Base-by-base conservation (phyloP, 2,797 vertebrate genomes). In the Crenichthys baileyi region DNA sequence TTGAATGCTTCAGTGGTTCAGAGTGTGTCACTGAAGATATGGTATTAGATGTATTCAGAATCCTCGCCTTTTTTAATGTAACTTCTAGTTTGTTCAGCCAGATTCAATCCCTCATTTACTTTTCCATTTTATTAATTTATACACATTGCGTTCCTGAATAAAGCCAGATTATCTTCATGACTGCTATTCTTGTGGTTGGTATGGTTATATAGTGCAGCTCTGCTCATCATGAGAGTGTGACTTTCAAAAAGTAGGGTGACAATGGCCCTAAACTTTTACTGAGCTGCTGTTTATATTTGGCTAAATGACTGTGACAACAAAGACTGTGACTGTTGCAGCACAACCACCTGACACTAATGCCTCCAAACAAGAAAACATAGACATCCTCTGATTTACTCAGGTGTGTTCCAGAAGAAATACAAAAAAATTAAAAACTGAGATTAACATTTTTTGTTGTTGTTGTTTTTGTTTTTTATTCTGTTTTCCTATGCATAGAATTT, bases 221-320 rank as follows among this genome's bases (percentile, higher is more conserved):
- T 89, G 84, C 87, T 93, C 86, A 67, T 91, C 92, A 84, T 9
- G 82, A 77, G 44, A 5, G 90, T 92, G 92, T 88, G 87, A 94
- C 72, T 93, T 93, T 92, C 81, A 91, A 31, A 89, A 78, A 92
- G 93, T 87, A 87, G 87, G 86, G 80, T 81, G 89, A 92, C 86
- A 85, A 90, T 86, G 87, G 91, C 86, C 79, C 88, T 91, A 82
- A 68, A 83, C 80, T 94, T 67, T 93, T 89, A 92, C 75, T 82
- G 88, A 87, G 56, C 91, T 72, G 29, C 89, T 92, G 90, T 93
- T 93, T 93, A 77, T 89, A 90, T 94, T 93, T 94, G 92, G 87
- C 85, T 89, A 81, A 92, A 93, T 91, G 89, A 84, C 86, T 89
- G 76, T 56, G 88, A 83, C 79, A 86, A 81, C 78, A 88, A 39